Evolutionary conservation across 2,113 vertebrate species (phyloP), one percentile per base, ranked within the genome.

Genomic region (Paedocypris sp.): DNA sequence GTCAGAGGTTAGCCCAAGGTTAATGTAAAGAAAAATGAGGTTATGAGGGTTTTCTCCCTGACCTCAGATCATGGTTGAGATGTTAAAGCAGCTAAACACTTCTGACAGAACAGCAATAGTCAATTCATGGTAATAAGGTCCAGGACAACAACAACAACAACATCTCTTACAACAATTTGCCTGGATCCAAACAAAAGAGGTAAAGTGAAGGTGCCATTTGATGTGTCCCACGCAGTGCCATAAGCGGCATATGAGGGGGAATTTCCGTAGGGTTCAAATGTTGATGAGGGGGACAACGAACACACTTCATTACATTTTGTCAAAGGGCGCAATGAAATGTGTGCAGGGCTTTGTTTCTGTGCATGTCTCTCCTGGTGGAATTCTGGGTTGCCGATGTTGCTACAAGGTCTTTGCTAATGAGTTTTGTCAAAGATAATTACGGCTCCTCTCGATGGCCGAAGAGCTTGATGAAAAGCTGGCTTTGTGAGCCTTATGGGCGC

Each of bases 351-450:
- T 88, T 89, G 85, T 87, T 83, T 79, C 77, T 73, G 78, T 82
- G 80, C 81, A 81, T 87, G 85, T 85, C 78, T 79, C 73, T 70
- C 73, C 78, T 76, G 74, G 70, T 81, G 84, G 83, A 82, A 86
- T 86, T 84, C 81, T 75, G 80, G 75, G 79, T 86, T 75, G 80
- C 67, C 70, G 72, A 86, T 85, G 85, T 86, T 76, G 75, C 72
- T 83, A 85, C 86, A 84, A 83, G 80, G 82, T 77, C 83, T 79
- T 61, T 58, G 71, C 86, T 90, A 91, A 91, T 91, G 89, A 90
- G 88, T 85, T 88, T 86, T 86, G 83, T 86, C 82, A 84, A 80
- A 87, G 84, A 90, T 86, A 92, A 90, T 91, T 88, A 88, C 62
- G 68, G 74, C 76, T 80, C 73, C 69, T 77, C 66, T 73, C 72